Base-by-base conservation (phyloP, 2,888 invertebrate genomes). In the Limnephilus auricula region DNA sequence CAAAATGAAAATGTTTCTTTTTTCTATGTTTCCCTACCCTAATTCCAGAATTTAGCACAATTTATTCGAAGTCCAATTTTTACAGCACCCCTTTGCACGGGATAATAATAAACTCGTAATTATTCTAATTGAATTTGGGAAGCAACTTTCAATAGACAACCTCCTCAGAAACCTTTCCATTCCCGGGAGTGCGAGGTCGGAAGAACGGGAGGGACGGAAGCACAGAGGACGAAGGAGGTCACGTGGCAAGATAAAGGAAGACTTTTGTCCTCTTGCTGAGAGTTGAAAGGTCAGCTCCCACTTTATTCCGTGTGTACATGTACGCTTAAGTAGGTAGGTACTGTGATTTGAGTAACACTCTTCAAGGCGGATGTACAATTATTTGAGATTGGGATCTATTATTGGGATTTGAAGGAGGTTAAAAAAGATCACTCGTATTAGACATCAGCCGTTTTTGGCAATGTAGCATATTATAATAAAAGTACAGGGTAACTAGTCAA, bases 271-370 rank as follows among this genome's bases (percentile, higher is more conserved):
- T 37, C 82, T 82, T 82, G 37, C 32, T n/a, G 15, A 82, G 31
- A 82, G 32, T 37, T 82, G 34, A 82, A 82, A 82, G 34, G 82
- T 82, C 82, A 82, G 34, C 82, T 34, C 25, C 34, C 82, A 82
- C 82, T 82, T 82, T 34, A 82, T 32, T 25, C 82, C 0, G 9
- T 82, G 34, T 82, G 82, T 82, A 82, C 18, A 34, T 34, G 32
- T 34, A n/a, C 25, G 25, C 25, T 5, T 65, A 65, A 6, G 65
- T 65, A 65, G 25, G 65, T 65, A n/a, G 25, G 9, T 65, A 25
- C 65, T 9, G 9, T 65, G 65, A 65, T 65, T n/a, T 65, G 9
- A 65, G 65, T 65, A 25, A 65, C 65, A n/a, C n/a, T n/a, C 65
- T 25, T 65, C 65, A 65, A 1, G 65, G 65, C 65, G 65, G n/a